These are phyloP conservation scores for Microcebus jonahi DNA, from an alignment of 2,113 vertebrate genomes.

Conservation along the genomic window DNA sequence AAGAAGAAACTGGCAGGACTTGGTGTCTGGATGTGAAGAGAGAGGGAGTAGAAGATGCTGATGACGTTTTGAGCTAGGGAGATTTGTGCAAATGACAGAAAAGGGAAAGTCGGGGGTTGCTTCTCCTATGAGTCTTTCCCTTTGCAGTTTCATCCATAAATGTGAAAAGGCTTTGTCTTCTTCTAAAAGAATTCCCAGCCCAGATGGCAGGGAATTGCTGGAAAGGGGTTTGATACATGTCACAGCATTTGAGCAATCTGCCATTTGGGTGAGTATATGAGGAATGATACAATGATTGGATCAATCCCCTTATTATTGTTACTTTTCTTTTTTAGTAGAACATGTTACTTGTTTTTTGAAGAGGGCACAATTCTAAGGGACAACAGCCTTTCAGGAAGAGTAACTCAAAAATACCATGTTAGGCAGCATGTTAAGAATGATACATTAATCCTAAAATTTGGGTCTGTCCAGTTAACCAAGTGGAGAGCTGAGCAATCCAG, in stretches of 20 bases:
- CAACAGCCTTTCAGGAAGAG: neutral
- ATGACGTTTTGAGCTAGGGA: neutral
- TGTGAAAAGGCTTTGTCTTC: slow-evolving; percentile 45
- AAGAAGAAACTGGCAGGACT: neutral
- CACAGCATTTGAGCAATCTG: slow-evolving; percentile 42
- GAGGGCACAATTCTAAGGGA: neutral
- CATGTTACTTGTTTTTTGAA: neutral
- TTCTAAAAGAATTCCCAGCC: slow-evolving; percentile 23
- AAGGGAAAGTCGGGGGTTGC: neutral
- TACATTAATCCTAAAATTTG: neutral
- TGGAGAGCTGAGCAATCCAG: neutral
- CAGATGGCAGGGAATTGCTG: slow-evolving; percentile 9
- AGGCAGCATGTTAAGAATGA: neutral
- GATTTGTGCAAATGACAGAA: neutral
- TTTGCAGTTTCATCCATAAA: slow-evolving; percentile 18
- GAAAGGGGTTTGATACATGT: neutral
- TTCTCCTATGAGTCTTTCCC: neutral
- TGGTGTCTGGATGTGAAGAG: neutral
- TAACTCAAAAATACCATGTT: neutral
- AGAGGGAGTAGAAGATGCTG: neutral
- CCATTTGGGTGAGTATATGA: slow-evolving; percentile 6
- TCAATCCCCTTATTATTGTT: slow-evolving; percentile 14
- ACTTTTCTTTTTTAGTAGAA: neutral
- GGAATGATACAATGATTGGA: neutral
- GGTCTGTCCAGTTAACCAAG: neutral